Conservation (phyloP, 2,797 vertebrate genomes). For the Esox lucius region DNA sequence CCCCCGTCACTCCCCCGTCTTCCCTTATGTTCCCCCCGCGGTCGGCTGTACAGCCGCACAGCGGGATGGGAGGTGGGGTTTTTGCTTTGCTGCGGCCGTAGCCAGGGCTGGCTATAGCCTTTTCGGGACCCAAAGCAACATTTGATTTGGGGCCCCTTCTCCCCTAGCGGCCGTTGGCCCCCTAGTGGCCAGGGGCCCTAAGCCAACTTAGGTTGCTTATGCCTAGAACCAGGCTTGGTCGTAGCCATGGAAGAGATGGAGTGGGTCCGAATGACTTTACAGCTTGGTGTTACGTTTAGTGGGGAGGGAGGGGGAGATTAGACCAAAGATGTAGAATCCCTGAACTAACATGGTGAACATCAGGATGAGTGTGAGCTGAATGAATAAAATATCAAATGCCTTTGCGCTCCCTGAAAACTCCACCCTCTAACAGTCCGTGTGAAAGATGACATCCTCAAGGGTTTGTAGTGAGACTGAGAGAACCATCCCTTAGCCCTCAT, state of each 20-base stretch:
- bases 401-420: background rate
- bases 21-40: background rate
- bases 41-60: background rate
- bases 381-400: too few species aligned
- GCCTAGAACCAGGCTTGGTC: background rate
- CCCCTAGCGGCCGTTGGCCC: too few species aligned
- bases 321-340: too few species aligned
- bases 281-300: background rate
- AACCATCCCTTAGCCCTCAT: too few species aligned
- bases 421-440: background rate
- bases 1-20: conserved; percentile 6
- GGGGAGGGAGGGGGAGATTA: conserved; percentile 12
- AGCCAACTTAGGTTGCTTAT: too few species aligned
- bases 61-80: background rate
- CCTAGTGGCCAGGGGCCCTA: too few species aligned
- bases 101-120: too few species aligned
- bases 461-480: conserved; percentile 23
- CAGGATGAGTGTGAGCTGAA: too few species aligned
- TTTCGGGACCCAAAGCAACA: too few species aligned
- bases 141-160: too few species aligned
- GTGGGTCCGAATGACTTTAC: background rate
- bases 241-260: background rate
- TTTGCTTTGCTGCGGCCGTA: background rate
- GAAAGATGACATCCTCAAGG: conserved; percentile 51
- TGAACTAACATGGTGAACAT: too few species aligned